phyloP scores from a whole-genome alignment of 2,888 invertebrate genomes.

The Oxystoma pomonae region DNA sequence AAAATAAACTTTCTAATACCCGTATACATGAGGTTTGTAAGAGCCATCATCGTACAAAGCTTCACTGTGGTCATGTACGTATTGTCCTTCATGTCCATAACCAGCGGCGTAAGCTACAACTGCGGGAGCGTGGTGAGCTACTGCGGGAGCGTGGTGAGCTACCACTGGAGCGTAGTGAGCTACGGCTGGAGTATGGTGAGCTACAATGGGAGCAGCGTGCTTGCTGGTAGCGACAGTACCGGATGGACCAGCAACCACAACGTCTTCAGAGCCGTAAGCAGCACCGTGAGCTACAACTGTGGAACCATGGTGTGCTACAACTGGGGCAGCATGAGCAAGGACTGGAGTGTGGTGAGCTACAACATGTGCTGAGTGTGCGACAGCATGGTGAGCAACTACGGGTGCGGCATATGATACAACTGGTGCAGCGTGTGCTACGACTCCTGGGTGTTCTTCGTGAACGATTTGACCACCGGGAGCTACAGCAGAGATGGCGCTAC shows the following conservation, averaged over 20 bases:
- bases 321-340: conserved; percentile 5
- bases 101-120: conserved; percentile 21
- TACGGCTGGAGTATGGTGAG: conserved; percentile 15
- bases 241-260: conserved; percentile 33
- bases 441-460: conserved; percentile 25
- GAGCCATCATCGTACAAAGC: conserved; percentile 38
- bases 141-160: conserved; percentile 7
- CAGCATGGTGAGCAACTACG: conserved; percentile 22
- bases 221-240: conserved; percentile 28
- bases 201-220: conserved; percentile 23
- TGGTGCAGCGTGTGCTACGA: conserved; percentile 24
- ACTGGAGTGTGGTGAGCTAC: no score
- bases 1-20: not conserved
- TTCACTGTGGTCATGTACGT: conserved; percentile 34
- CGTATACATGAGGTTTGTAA: conserved; percentile 31
- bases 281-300: conserved; percentile 5
- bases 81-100: conserved; percentile 34
- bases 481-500: conserved; percentile 35
- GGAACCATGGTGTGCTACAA: conserved; percentile 9
- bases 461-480: conserved; percentile 36
- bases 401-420: conserved; percentile 17
- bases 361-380: conserved; percentile 13
- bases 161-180: conserved; percentile 22
- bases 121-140: conserved; percentile 5
- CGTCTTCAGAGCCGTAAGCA: conserved; percentile 21